Conservation (phyloP, 2,797 vertebrate genomes). For the Avahi laniger region DNA sequence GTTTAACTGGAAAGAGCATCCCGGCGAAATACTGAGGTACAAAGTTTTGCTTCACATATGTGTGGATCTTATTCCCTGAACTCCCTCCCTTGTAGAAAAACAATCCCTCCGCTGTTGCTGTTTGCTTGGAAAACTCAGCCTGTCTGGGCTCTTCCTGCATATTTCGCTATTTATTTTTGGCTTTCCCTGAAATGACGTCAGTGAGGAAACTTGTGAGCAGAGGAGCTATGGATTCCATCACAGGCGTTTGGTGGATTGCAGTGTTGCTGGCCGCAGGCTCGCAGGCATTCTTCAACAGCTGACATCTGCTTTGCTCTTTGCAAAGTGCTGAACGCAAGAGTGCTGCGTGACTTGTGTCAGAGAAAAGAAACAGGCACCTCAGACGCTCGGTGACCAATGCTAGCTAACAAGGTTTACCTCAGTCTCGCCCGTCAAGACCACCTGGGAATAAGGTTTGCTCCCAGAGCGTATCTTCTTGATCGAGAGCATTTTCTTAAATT, state of each 20-base stretch:
- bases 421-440: not conserved
- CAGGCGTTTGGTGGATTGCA: constrained; percentile 76
- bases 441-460: not conserved
- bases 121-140: constrained; percentile 50
- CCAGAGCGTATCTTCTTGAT: not conserved
- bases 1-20: constrained; percentile 71
- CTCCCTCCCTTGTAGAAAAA: constrained; percentile 47
- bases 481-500: not conserved
- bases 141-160: constrained; percentile 68
- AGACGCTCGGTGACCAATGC: not conserved
- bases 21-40: constrained; percentile 62
- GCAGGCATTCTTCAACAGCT: constrained; percentile 70
- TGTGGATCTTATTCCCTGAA: not conserved
- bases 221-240: constrained; percentile 68
- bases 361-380: constrained; percentile 63
- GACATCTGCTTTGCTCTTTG: constrained; percentile 81
- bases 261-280: constrained; percentile 73
- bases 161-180: constrained; percentile 74
- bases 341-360: constrained; percentile 29
- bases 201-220: constrained; percentile 77
- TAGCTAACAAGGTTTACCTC: not conserved
- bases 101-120: constrained; percentile 49
- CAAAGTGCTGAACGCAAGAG: constrained; percentile 69
- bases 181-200: constrained; percentile 79
- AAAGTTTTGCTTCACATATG: constrained; percentile 67